Conservation (phyloP, 2,888 invertebrate species). For the Emmelina monodactyla region DNA sequence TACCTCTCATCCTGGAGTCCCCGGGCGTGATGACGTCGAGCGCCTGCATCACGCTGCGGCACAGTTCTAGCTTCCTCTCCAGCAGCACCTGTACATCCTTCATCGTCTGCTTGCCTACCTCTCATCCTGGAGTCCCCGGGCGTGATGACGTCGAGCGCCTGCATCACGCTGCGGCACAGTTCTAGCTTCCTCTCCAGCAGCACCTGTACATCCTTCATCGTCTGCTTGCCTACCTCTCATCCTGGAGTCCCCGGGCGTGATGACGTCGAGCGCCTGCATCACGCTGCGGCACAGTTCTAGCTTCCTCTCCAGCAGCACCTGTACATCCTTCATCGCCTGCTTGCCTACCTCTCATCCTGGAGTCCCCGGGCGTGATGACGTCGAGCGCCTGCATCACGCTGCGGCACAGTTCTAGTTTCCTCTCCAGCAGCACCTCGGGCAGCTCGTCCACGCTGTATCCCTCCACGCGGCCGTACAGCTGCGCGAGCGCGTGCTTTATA, state of each 20-base stretch:
- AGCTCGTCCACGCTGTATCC: constrained; percentile 76
- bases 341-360: constrained; percentile 72
- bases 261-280: constrained; percentile 71
- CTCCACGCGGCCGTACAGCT: constrained; percentile 79
- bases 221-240: constrained; percentile 72
- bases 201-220: too few relatives aligned
- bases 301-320: constrained; percentile 77
- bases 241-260: constrained; percentile 80
- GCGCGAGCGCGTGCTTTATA: constrained; percentile 73
- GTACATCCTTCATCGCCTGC: background rate
- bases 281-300: constrained; percentile 75
- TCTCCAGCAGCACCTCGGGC: constrained; percentile 74
- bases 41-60: constrained; percentile 71
- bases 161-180: constrained; percentile 73
- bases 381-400: constrained; percentile 73
- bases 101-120: constrained; percentile 65
- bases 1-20: constrained; percentile 77
- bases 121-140: constrained; percentile 81
- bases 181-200: constrained; percentile 78
- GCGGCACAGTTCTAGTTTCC: constrained; percentile 78
- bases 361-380: constrained; percentile 78
- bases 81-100: constrained; percentile 75
- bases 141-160: constrained; percentile 74
- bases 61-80: constrained; percentile 78
- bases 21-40: constrained; percentile 81